Percentiles rank a stretch among this genome's conserved stretches.
Evolutionary conservation across 2,797 vertebrate genomes (phyloP).

Genomic region (Falco naumanni): DNA sequence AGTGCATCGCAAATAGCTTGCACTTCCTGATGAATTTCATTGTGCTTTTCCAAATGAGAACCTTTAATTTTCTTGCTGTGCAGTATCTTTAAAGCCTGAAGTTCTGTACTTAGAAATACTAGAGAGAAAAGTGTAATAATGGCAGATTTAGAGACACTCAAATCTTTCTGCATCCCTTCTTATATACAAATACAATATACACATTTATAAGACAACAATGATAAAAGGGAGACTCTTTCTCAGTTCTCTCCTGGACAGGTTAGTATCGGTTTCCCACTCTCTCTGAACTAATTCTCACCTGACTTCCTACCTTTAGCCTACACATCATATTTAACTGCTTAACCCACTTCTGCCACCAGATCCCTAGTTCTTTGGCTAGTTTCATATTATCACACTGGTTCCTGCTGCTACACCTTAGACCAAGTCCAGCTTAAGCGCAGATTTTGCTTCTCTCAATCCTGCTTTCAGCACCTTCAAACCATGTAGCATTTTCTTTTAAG

Average conservation of each 20-base stretch:
- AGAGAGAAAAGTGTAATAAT: background rate
- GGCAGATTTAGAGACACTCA: background rate
- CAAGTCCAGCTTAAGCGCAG: background rate
- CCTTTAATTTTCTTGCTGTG: conserved; percentile 73
- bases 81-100: conserved; percentile 90
- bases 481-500: background rate
- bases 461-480: background rate
- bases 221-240: background rate
- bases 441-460: background rate
- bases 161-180: background rate
- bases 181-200: background rate
- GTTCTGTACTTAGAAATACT: conserved; percentile 97
- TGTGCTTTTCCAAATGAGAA: conserved; percentile 69
- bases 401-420: background rate
- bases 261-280: background rate
- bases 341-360: background rate
- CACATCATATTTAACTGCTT: background rate
- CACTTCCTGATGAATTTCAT: conserved; percentile 79
- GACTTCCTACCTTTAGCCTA: background rate
- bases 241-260: background rate
- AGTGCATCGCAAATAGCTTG: conserved; percentile 83
- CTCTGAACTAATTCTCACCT: background rate
- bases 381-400: background rate
- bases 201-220: background rate
- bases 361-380: background rate